Conservation (phyloP, 2,888 invertebrate species). For the Lithosia quadra region DNA sequence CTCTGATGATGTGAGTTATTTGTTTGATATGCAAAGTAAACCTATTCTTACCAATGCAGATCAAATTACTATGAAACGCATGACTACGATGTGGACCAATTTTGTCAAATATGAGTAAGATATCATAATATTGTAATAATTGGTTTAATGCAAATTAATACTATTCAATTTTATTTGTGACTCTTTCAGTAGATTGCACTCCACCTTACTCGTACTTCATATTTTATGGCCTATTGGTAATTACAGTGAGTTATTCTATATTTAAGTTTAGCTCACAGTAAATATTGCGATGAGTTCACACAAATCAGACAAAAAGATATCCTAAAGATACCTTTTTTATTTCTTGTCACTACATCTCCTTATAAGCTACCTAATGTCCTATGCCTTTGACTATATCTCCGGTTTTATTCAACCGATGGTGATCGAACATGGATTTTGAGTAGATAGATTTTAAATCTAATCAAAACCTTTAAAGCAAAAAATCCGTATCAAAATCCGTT, state of each 20-base stretch:
- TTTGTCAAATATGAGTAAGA: constrained; percentile 72
- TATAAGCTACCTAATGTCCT: too few relatives aligned
- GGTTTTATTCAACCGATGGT: too few relatives aligned
- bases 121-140: background rate
- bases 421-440: too few relatives aligned
- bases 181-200: background rate
- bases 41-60: constrained; percentile 53
- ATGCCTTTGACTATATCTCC: too few relatives aligned
- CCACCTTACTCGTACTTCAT: background rate
- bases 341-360: background rate
- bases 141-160: background rate
- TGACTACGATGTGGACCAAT: constrained; percentile 76
- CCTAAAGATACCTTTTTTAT: too few relatives aligned
- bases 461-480: too few relatives aligned
- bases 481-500: too few relatives aligned
- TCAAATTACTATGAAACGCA: constrained; percentile 61
- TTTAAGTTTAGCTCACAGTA: background rate
- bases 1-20: constrained; percentile 66
- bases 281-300: too few relatives aligned
- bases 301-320: too few relatives aligned
- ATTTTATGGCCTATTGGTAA: background rate
- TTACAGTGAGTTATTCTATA: background rate
- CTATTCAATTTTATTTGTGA: background rate
- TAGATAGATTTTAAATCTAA: too few relatives aligned
- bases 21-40: constrained; percentile 56